phyloP scores from a whole-genome alignment of 2,888 invertebrate genomes.

The Drosophila setosimentum region DNA sequence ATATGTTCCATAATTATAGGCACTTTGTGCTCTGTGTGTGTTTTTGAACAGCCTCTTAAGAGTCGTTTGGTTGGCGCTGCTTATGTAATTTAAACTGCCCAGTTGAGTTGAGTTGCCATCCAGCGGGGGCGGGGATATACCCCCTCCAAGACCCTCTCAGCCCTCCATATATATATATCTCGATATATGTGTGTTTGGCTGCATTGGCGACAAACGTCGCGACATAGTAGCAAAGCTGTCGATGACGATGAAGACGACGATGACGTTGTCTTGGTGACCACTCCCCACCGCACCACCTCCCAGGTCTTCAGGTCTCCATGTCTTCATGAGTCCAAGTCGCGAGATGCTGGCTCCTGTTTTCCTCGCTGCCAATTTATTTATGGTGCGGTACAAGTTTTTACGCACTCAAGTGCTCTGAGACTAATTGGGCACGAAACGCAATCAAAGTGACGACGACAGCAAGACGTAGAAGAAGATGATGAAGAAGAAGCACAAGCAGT shows the following conservation, averaged over 20 bases:
- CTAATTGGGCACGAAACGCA: slow-evolving; percentile 85
- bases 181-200: slow-evolving; percentile 67
- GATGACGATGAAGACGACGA: slow-evolving; percentile 50
- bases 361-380: slow-evolving; percentile 83
- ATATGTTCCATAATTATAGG: slow-evolving; percentile 76
- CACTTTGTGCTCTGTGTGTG: slow-evolving; percentile 43
- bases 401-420: slow-evolving; percentile 85
- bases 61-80: slow-evolving; percentile 46
- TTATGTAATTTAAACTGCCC: slow-evolving; percentile 70
- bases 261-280: slow-evolving; percentile 20
- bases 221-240: slow-evolving; percentile 49
- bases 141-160: slow-evolving; percentile 17
- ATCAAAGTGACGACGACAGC: slow-evolving; percentile 81
- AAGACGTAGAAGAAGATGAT: slow-evolving; percentile 30
- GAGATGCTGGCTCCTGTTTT: slow-evolving; percentile 73
- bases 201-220: slow-evolving; percentile 74
- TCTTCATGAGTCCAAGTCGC: slow-evolving; percentile 12
- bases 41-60: slow-evolving; percentile 68
- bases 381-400: slow-evolving; percentile 85
- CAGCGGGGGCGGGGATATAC: not conserved
- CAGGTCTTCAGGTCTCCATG: slow-evolving; percentile 1
- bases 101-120: not conserved
- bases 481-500: slow-evolving; percentile 6
- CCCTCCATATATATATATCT: not conserved
- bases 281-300: too few species aligned